A percentile compares a stretch with the other conserved stretches of the same genome.
Conservation (phyloP, 2,113 vertebrate genomes). For the Elephantulus edwardii region DNA sequence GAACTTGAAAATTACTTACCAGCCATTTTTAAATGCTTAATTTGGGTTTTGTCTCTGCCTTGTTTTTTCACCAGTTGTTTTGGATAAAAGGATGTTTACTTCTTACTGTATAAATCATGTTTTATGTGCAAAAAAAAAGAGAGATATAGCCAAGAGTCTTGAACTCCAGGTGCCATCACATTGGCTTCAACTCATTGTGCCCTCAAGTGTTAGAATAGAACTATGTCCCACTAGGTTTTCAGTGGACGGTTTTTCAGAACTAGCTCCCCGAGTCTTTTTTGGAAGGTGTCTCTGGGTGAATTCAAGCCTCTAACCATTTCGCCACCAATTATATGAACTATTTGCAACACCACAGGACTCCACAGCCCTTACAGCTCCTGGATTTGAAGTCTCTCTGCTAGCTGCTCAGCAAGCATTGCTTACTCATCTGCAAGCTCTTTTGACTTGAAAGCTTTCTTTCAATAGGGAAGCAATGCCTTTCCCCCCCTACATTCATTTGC, state of each 20-base stretch:
- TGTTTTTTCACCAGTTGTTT: slow-evolving; percentile 38
- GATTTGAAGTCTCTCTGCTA: neutral
- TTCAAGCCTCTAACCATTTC: neutral
- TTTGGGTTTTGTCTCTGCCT: slow-evolving; percentile 14
- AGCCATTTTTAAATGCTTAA: slow-evolving; percentile 57
- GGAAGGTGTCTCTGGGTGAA: neutral
- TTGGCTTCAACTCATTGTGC: neutral
- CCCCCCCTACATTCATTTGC: neutral
- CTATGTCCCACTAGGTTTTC: neutral
- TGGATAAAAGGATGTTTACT: slow-evolving; percentile 61
- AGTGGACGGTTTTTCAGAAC: neutral
- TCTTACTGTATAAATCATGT: slow-evolving; percentile 65
- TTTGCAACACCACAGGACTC: neutral
- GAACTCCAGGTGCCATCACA: neutral
- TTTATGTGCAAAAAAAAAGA: slow-evolving; percentile 55
- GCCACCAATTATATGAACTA: too few relatives aligned
- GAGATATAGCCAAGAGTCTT: fast-evolving
- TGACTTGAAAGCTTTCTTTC: neutral
- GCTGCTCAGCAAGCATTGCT: neutral
- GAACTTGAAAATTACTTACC: slow-evolving; percentile 46
- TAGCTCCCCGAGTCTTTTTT: neutral
- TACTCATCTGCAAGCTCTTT: neutral
- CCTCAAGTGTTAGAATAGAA: neutral
- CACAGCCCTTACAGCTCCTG: neutral
- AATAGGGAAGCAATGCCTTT: neutral